phyloP scores from a whole-genome alignment of 2,888 invertebrate species.

The Dynastes maya region DNA sequence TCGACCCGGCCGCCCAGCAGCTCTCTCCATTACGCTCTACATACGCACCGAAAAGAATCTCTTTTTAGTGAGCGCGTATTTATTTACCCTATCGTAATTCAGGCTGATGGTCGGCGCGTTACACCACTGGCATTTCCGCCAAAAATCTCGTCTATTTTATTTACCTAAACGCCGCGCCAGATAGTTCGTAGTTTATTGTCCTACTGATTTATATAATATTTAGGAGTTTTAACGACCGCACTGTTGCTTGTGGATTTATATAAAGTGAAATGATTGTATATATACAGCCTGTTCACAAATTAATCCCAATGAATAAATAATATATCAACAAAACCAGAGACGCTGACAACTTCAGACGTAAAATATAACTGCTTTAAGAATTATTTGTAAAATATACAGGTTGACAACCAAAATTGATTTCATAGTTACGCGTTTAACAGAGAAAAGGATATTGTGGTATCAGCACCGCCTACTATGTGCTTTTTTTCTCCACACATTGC shows the following conservation, averaged over 20 bases:
- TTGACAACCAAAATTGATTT: no score
- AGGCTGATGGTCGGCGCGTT: not conserved
- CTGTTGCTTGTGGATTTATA: not conserved
- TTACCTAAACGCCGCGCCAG: slow-evolving; percentile 6
- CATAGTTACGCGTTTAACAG: no score
- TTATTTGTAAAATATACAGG: no score
- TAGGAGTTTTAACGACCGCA: not conserved
- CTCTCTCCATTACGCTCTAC: not conserved
- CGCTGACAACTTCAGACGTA: no score
- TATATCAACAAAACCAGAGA: no score
- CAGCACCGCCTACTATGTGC: no score
- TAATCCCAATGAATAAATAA: no score
- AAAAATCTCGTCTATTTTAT: not conserved
- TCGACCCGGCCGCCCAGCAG: not conserved
- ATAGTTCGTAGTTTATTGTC: slow-evolving; percentile 3
- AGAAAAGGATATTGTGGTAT: no score
- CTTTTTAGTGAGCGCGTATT: slow-evolving; percentile 1
- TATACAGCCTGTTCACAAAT: no score
- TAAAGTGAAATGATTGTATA: no score
- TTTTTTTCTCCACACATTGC: no score
- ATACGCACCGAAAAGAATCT: slow-evolving; percentile 1
- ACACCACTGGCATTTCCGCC: slow-evolving; percentile 1
- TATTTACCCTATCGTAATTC: slow-evolving; percentile 12
- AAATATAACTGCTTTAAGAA: no score
- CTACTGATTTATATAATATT: slow-evolving; percentile 8